Evolutionary conservation across 2,888 invertebrate genomes (phyloP).

Genomic region (Altica lythri): DNA sequence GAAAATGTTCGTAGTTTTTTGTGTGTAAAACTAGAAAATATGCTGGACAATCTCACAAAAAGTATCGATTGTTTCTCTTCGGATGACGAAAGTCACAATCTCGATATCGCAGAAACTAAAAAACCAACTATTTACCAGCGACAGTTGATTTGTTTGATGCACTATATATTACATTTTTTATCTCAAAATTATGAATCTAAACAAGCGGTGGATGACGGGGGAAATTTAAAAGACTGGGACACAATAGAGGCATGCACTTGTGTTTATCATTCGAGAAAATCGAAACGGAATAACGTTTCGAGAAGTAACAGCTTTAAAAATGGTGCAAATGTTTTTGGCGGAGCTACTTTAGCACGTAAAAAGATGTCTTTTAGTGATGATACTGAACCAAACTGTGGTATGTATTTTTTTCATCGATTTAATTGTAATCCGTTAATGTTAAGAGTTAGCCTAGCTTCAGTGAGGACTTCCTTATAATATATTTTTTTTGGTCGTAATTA

Average conservation of each 20-base stretch:
- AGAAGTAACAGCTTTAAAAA: conserved; percentile 55
- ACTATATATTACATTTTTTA: conserved; percentile 53
- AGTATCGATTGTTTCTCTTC: conserved; percentile 62
- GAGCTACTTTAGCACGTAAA: conserved; percentile 48
- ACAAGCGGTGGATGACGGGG: conserved; percentile 62
- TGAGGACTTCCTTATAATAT: no score
- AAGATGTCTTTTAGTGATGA: conserved; percentile 59
- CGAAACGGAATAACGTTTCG: conserved; percentile 62
- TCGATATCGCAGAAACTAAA: conserved; percentile 13
- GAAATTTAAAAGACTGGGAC: conserved; percentile 63
- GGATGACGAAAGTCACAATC: conserved; percentile 60
- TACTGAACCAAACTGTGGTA: conserved; percentile 30
- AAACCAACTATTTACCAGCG: conserved; percentile 57
- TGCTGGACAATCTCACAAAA: conserved; percentile 45
- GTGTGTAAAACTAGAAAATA: conserved; percentile 35
- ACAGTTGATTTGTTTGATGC: conserved; percentile 58
- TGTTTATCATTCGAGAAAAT: conserved; percentile 63
- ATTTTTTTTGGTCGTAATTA: no score
- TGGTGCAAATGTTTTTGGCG: conserved; percentile 45
- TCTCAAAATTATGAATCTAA: conserved; percentile 50
- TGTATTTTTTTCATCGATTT: no score
- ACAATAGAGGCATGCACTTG: conserved; percentile 65
- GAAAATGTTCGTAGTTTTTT: conserved; percentile 33
- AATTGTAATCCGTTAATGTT: no score
- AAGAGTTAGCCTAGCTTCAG: no score